A percentile compares a stretch with the other conserved stretches of the same genome.
Conservation (phyloP, 2,113 vertebrate species). For the Saguinus midas region DNA sequence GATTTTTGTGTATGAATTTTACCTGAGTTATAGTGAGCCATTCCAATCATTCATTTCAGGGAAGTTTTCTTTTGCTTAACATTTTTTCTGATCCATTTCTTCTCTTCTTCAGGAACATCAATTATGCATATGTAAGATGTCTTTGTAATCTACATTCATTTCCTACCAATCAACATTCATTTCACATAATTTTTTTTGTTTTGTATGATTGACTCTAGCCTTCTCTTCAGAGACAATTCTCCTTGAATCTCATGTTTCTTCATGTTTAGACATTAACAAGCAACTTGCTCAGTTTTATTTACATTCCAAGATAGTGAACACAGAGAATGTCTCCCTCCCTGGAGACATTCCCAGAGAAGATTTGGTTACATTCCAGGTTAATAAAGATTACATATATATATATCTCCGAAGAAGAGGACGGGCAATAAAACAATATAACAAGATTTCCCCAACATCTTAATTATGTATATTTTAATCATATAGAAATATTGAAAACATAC, state of each 20-base stretch:
- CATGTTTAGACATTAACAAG: constrained; percentile 7
- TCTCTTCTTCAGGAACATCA: constrained; percentile 4
- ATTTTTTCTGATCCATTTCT: background rate
- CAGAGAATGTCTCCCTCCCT: background rate
- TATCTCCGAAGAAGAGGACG: background rate
- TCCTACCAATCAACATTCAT: background rate
- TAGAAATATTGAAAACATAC: constrained; percentile 24
- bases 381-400: background rate
- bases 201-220: background rate
- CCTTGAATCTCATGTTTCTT: constrained; percentile 22
- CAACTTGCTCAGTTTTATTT: constrained; percentile 2
- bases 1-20: constrained; percentile 36
- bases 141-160: constrained; percentile 28
- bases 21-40: background rate
- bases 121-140: background rate
- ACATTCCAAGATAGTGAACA: background rate
- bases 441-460: constrained; percentile 12
- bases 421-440: background rate
- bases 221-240: background rate
- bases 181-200: background rate
- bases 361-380: background rate
- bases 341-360: constrained; percentile 10
- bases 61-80: constrained; percentile 30
- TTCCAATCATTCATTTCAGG: constrained; percentile 31
- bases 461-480: constrained; percentile 35